Evolutionary conservation across 2,113 vertebrate species (phyloP).

Genomic region (Catharus minimus): DNA sequence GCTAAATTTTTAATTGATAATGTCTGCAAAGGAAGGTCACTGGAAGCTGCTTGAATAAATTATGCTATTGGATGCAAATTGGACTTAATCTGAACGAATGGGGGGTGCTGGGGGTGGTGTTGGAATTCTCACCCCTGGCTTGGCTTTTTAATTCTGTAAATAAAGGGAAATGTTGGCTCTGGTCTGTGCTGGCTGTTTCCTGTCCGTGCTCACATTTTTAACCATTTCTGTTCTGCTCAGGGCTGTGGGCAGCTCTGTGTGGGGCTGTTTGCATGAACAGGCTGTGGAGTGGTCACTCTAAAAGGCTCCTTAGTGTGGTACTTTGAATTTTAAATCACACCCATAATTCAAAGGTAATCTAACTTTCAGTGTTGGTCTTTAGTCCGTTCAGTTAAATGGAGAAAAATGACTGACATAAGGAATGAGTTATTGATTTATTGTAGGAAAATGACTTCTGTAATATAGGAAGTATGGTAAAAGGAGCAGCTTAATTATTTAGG

Average conservation of each 20-base stretch:
- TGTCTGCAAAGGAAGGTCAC: not conserved
- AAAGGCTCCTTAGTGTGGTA: slow-evolving; percentile 86
- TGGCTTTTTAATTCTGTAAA: slow-evolving; percentile 22
- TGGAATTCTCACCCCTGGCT: not conserved
- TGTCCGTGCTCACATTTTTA: not conserved
- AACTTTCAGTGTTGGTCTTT: slow-evolving; percentile 82
- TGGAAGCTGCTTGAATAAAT: slow-evolving; percentile 6
- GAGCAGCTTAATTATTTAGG: slow-evolving; percentile 83
- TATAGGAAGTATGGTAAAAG: slow-evolving; percentile 84
- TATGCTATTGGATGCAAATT: not conserved
- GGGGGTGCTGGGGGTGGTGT: not conserved
- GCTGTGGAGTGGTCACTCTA: slow-evolving; percentile 81
- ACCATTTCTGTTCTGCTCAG: slow-evolving; percentile 51
- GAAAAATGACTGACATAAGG: slow-evolving; percentile 81
- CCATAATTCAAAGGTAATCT: slow-evolving; percentile 96
- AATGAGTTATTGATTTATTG: slow-evolving; percentile 82
- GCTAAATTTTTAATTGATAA: not conserved
- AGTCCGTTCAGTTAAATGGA: slow-evolving; percentile 81
- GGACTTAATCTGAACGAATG: not conserved
- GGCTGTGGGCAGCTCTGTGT: slow-evolving; percentile 65
- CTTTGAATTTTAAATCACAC: slow-evolving; percentile 96
- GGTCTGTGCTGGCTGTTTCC: not conserved
- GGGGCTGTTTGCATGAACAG: slow-evolving; percentile 74
- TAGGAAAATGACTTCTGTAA: slow-evolving; percentile 80
- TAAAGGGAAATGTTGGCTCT: not conserved